phyloP scores from a whole-genome alignment of 1,140 invertebrate genomes.

The Bombus waltoni region DNA sequence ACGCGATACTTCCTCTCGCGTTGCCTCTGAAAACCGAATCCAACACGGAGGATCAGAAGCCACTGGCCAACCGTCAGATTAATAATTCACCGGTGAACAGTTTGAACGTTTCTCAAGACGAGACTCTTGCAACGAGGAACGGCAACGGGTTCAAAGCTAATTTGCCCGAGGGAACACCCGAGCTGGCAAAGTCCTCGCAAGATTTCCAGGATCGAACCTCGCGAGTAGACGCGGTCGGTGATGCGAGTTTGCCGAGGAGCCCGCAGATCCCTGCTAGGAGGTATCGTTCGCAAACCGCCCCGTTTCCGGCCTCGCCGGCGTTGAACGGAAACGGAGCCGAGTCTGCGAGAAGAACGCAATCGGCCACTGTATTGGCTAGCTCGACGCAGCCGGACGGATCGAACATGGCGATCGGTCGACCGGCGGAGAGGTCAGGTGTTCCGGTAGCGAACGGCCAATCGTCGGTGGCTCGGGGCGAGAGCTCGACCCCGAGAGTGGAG shows the following conservation, averaged over 20 bases:
- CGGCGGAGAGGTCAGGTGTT: constrained; percentile 18
- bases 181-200: neutral
- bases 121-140: neutral
- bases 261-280: constrained; percentile 72
- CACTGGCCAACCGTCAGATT: constrained; percentile 9
- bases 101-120: constrained; percentile 9
- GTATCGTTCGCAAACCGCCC: constrained; percentile 70
- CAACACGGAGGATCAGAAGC: neutral
- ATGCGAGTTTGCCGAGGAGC: constrained; percentile 53
- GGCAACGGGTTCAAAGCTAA: neutral
- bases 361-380: constrained; percentile 26
- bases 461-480: constrained; percentile 15
- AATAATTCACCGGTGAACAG: neutral
- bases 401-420: neutral
- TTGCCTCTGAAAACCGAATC: neutral
- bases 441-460: constrained; percentile 18
- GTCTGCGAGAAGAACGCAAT: constrained; percentile 52
- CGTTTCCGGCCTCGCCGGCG: constrained; percentile 57
- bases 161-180: neutral
- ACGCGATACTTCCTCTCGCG: no score
- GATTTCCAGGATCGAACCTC: neutral
- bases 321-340: constrained; percentile 62
- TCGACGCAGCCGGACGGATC: neutral
- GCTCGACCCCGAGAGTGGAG: constrained; percentile 1
- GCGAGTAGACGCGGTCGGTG: neutral